Percentiles rank a stretch among this genome's conserved stretches.
phyloP scores from a whole-genome alignment of 2,113 vertebrate species.

The Diadophis punctatus region DNA sequence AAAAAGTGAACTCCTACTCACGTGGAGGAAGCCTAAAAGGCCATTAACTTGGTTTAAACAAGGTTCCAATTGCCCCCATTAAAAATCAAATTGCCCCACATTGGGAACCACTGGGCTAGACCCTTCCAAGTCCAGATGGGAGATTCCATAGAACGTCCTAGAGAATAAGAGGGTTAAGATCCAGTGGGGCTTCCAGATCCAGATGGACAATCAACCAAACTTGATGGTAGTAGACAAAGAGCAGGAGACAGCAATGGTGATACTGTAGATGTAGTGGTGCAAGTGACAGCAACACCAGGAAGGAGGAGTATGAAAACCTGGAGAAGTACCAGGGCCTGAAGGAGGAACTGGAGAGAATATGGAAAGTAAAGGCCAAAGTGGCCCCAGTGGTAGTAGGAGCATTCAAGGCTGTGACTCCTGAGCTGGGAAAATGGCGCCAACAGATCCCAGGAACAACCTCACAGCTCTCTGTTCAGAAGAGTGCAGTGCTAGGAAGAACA shows the following conservation, averaged over 20 bases:
- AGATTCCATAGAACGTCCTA: neutral
- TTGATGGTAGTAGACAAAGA: neutral
- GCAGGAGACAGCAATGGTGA: neutral
- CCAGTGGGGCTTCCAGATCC: neutral
- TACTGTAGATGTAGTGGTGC: neutral
- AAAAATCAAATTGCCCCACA: no score
- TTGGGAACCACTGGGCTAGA: no score
- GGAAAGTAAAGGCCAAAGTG: neutral
- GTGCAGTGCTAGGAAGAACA: neutral
- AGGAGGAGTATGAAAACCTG: neutral
- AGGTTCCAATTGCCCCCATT: no score
- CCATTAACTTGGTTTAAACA: no score
- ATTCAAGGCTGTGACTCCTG: neutral
- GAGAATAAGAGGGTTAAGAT: neutral
- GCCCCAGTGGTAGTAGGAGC: neutral
- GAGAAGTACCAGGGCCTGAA: neutral
- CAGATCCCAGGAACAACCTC: neutral
- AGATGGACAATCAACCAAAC: neutral
- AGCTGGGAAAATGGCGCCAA: neutral
- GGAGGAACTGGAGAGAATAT: neutral
- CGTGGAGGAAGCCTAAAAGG: no score
- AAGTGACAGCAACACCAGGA: neutral
- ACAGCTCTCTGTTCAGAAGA: neutral
- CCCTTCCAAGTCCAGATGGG: neutral
- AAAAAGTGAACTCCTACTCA: no score